These are phyloP conservation scores for Jordanella pulchra DNA, from an alignment of 2,797 vertebrate genomes.

Conservation along the genomic window DNA sequence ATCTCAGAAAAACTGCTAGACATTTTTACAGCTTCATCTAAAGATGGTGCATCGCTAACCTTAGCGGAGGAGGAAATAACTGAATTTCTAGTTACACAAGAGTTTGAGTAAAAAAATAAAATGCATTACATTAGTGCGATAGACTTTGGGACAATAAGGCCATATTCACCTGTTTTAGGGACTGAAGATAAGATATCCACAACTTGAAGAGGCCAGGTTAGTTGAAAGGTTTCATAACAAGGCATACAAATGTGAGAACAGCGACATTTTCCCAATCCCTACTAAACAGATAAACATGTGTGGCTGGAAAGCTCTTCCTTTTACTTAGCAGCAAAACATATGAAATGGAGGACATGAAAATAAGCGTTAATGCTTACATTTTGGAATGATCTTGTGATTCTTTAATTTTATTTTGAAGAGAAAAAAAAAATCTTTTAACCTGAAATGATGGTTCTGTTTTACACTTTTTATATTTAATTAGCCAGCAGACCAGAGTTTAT, in stretches of 20 bases:
- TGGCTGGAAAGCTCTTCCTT: neutral
- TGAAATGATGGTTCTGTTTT: too few relatives aligned
- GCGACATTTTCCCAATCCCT: neutral
- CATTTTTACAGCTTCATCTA: slow-evolving; percentile 23
- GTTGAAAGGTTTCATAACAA: neutral
- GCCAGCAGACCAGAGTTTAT: too few relatives aligned
- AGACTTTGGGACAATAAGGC: neutral
- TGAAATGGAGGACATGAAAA: too few relatives aligned
- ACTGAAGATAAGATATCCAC: neutral
- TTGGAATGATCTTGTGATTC: too few relatives aligned
- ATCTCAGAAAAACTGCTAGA: neutral
- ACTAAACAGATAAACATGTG: neutral
- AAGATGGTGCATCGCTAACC: slow-evolving; percentile 3
- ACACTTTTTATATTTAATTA: too few relatives aligned
- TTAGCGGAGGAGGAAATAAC: slow-evolving; percentile 5
- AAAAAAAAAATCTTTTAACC: too few relatives aligned
- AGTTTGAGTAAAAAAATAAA: neutral
- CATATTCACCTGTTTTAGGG: neutral
- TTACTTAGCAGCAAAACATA: neutral
- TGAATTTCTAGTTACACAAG: neutral
- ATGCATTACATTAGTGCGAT: neutral
- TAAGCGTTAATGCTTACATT: too few relatives aligned
- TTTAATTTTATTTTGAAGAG: too few relatives aligned
- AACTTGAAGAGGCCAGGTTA: neutral
- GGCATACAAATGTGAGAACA: neutral